Percentiles rank a stretch among this genome's conserved stretches.
These are phyloP conservation scores for Bombus confusus DNA, from an alignment of 1,140 invertebrate genomes.

Conservation along the genomic window DNA sequence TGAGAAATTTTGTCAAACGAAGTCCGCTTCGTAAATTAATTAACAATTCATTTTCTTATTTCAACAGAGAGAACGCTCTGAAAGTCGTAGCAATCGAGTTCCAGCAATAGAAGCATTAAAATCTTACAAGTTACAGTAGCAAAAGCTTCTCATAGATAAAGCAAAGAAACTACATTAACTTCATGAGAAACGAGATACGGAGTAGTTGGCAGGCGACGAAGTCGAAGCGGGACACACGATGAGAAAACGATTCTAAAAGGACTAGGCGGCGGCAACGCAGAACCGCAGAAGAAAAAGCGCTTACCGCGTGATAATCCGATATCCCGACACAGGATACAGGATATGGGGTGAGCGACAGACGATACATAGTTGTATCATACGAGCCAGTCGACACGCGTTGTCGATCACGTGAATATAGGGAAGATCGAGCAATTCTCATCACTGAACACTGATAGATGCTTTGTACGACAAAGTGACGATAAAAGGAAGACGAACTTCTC, in stretches of 20 bases:
- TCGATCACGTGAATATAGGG: conserved; percentile 41
- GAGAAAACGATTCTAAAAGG: conserved; percentile 40
- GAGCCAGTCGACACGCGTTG: conserved; percentile 42
- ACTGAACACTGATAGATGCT: conserved; percentile 46
- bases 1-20: no score
- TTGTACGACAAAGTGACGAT: conserved; percentile 16
- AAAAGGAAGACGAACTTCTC: conserved; percentile 35
- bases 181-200: conserved; percentile 1
- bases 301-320: conserved; percentile 56
- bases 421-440: conserved; percentile 49
- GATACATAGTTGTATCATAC: conserved; percentile 40
- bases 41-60: background rate
- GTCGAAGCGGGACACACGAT: conserved; percentile 11
- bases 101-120: background rate
- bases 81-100: background rate
- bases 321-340: conserved; percentile 57
- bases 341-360: conserved; percentile 52
- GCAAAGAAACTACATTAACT: background rate
- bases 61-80: background rate
- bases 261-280: conserved; percentile 17
- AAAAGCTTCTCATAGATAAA: background rate
- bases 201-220: background rate
- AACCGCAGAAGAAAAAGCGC: conserved; percentile 42
- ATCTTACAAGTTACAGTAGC: background rate
- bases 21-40: background rate